These are phyloP conservation scores for Cynopterus sphinx DNA, from an alignment of 2,797 vertebrate genomes.

Conservation along the genomic window DNA sequence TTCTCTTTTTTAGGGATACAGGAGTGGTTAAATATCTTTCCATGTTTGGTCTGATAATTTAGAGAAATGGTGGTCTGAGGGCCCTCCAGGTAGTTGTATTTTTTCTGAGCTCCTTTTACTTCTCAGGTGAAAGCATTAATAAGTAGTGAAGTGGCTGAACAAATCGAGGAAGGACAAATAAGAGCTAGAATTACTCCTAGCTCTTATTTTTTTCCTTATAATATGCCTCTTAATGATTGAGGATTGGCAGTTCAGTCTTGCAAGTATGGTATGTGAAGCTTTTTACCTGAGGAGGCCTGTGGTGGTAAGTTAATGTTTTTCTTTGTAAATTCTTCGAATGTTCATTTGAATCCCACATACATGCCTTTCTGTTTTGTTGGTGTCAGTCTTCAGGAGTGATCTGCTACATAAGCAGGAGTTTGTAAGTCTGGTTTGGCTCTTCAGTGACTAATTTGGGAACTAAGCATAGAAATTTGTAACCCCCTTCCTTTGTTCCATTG, in stretches of 20 bases:
- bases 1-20: background rate
- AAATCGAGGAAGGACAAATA: slow-evolving; percentile 17
- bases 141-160: slow-evolving; percentile 12
- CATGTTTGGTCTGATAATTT: slow-evolving; percentile 32
- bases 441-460: slow-evolving; percentile 42
- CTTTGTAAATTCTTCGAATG: slow-evolving; percentile 19
- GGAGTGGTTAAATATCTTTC: slow-evolving; percentile 9
- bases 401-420: background rate
- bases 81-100: background rate
- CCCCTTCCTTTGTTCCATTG: slow-evolving; percentile 33
- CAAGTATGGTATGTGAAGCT: background rate
- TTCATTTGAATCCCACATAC: background rate
- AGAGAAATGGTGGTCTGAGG: background rate
- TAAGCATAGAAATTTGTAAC: background rate
- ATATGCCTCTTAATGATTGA: slow-evolving; percentile 3
- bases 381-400: slow-evolving; percentile 33
- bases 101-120: slow-evolving; percentile 46
- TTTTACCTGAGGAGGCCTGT: background rate
- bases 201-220: background rate
- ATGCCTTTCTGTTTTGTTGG: slow-evolving; percentile 6
- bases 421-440: slow-evolving; percentile 6
- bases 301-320: background rate
- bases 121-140: slow-evolving; percentile 36
- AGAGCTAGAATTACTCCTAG: background rate
- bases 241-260: slow-evolving; percentile 13